A percentile compares a stretch with the other conserved stretches of the same genome.
These are phyloP conservation scores for Vimba vimba DNA, from an alignment of 2,113 vertebrate genomes.

Conservation along the genomic window DNA sequence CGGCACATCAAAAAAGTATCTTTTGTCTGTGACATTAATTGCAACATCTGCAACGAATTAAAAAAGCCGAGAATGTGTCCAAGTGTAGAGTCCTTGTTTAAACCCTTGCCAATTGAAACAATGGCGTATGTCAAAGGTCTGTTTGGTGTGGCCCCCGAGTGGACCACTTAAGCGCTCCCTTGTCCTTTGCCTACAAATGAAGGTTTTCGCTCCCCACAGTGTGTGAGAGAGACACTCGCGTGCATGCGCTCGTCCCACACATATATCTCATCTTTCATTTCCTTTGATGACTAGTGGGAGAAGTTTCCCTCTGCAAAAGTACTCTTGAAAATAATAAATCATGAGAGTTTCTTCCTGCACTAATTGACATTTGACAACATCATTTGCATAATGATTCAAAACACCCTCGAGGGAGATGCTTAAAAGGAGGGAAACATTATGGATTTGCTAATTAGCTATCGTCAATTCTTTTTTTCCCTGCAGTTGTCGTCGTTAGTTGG, in stretches of 20 bases:
- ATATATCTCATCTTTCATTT: conserved; percentile 62
- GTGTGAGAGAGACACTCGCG: conserved; percentile 33
- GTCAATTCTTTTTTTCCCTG: conserved; percentile 64
- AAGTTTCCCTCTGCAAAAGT: conserved; percentile 69
- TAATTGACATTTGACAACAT: conserved; percentile 80
- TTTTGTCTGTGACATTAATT: conserved; percentile 38
- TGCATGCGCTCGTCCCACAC: conserved; percentile 18
- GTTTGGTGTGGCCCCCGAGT: conserved; percentile 31
- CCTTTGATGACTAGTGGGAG: conserved; percentile 68
- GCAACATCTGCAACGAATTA: conserved; percentile 29
- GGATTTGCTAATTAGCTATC: conserved; percentile 79
- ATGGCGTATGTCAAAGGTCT: conserved; percentile 28
- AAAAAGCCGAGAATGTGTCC: conserved; percentile 30
- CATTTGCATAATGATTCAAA: conserved; percentile 79
- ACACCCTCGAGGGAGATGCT: conserved; percentile 74
- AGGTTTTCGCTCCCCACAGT: conserved; percentile 37
- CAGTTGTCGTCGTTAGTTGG: conserved; percentile 71
- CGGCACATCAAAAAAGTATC: conserved; percentile 36
- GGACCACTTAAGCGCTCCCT: conserved; percentile 41
- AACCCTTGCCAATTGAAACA: conserved; percentile 12
- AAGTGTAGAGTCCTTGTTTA: conserved; percentile 35
- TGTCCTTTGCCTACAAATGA: conserved; percentile 46
- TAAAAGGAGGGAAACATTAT: conserved; percentile 75
- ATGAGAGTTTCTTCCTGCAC: conserved; percentile 69
- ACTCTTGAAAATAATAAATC: conserved; percentile 74